These are phyloP conservation scores for Holotrichia oblita DNA, from an alignment of 1,140 invertebrate species.

Conservation along the genomic window DNA sequence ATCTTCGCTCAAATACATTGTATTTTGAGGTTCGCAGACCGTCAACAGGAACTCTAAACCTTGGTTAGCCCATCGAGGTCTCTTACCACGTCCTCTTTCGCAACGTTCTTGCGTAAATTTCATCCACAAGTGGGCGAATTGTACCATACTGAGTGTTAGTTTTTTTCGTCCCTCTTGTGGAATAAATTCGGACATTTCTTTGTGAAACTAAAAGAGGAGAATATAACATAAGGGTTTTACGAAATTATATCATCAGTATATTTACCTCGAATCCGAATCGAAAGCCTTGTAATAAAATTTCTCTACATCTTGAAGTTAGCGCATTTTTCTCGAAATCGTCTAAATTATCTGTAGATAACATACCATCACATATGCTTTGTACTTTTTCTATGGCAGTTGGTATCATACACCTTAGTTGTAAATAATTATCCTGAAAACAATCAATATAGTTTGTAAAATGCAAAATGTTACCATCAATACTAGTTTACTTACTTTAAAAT, in stretches of 20 bases:
- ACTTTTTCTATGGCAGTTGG: constrained; percentile 70
- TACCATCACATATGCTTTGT: constrained; percentile 67
- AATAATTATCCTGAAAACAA: constrained; percentile 18
- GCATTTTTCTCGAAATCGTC: constrained; percentile 64
- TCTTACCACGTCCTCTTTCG: constrained; percentile 81
- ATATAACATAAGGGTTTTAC: constrained; percentile 3
- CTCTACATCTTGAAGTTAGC: constrained; percentile 72
- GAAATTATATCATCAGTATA: constrained; percentile 34
- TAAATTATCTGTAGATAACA: constrained; percentile 65
- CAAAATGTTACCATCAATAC: not conserved
- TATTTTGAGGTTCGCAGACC: constrained; percentile 83
- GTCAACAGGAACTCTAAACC: constrained; percentile 86
- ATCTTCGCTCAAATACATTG: constrained; percentile 75
- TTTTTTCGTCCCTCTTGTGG: constrained; percentile 49
- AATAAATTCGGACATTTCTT: constrained; percentile 71
- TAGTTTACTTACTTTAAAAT: constrained; percentile 67
- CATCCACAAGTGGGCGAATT: constrained; percentile 89
- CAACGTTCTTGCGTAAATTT: constrained; percentile 82
- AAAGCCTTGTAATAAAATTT: constrained; percentile 87
- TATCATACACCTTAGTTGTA: constrained; percentile 68
- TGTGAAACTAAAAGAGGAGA: constrained; percentile 74
- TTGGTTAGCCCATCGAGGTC: constrained; percentile 86
- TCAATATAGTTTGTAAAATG: not conserved
- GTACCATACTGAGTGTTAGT: constrained; percentile 65
- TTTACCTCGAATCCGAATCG: constrained; percentile 87